Conservation (phyloP, 1,140 invertebrate genomes). For the Drosophila sproati region DNA sequence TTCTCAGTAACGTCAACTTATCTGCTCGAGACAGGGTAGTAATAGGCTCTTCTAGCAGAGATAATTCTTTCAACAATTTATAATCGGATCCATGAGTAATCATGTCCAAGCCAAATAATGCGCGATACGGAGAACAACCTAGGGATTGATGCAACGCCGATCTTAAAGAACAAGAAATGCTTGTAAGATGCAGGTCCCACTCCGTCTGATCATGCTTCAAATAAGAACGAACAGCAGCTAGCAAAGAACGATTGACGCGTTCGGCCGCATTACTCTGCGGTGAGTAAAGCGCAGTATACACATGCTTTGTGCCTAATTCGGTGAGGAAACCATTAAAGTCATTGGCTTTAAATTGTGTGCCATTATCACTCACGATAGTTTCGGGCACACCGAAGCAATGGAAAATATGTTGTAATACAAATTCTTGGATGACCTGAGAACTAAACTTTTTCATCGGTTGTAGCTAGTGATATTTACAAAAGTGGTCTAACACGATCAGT, state of each 20-base stretch:
- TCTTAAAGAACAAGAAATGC: constrained; percentile 25
- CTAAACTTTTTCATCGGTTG: neutral
- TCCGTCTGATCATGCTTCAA: constrained; percentile 23
- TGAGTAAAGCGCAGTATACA: constrained; percentile 26
- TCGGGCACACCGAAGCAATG: constrained; percentile 49
- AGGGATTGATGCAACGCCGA: constrained; percentile 19
- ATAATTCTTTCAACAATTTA: neutral
- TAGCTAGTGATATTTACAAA: neutral
- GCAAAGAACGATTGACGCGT: constrained; percentile 33
- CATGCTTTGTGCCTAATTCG: constrained; percentile 32
- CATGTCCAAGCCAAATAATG: constrained; percentile 35
- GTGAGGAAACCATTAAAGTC: constrained; percentile 24
- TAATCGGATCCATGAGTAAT: constrained; percentile 8
- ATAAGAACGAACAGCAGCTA: constrained; percentile 39
- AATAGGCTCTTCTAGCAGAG: constrained; percentile 12
- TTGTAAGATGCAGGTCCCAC: constrained; percentile 24
- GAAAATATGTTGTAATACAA: constrained; percentile 34
- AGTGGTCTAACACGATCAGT: neutral
- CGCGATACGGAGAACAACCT: constrained; percentile 24
- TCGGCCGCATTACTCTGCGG: constrained; percentile 49
- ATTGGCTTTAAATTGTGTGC: constrained; percentile 27
- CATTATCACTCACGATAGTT: constrained; percentile 56
- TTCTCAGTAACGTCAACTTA: neutral
- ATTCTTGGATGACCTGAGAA: neutral
- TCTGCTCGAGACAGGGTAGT: neutral